Base-by-base conservation (phyloP, 2,113 vertebrate genomes). In the Hiodon tergisus region DNA sequence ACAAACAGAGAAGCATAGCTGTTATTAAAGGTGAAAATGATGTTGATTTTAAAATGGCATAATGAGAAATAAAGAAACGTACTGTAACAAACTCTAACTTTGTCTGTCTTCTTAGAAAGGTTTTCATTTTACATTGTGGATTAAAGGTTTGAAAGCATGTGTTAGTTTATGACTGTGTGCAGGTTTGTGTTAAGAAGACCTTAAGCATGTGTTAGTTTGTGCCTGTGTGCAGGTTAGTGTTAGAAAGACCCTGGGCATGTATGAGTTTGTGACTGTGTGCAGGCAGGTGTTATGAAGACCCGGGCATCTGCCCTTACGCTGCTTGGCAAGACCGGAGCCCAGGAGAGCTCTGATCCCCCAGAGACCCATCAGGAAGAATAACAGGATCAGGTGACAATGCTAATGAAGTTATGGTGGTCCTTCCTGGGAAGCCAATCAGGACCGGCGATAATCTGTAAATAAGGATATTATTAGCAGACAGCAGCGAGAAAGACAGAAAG, bases 331-430 rank as follows among this genome's bases (percentile, higher is more conserved):
- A 76, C 86, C 89, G 86, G 63, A 89, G 4, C 87, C 88, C 76
- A 3, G 76, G 86, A 74, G 80, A 88, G 82, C 86, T 89, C 85
- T 90, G 92, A 89, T 92, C 90, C 58, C 87, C 76, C 81, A 79
- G 84, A 91, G 87, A 80, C 78, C 83, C 92, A 91, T 92, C 91
- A 93, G 81, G 78, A 87, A 90, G 92, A 93, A 92, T 93, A 93
- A 91, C 90, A 90, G 91, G 91, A 91, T 93, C 92, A 92, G 88
- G 88, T 90, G 89, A 92, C 86, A 84, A 76, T 81, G 87, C 84
- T 92, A 93, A 92, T 92, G 90, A 92, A 93, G 91, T 93, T 90
- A 92, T 88, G 92, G 92, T 88, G 92, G 93, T 90, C 89, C 31
- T 31, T 31, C 31, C 31, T 31, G 31, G 31, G 58, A 85, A 90